These are phyloP conservation scores for Chesias legatella DNA, from an alignment of 2,888 invertebrate species.

Conservation along the genomic window DNA sequence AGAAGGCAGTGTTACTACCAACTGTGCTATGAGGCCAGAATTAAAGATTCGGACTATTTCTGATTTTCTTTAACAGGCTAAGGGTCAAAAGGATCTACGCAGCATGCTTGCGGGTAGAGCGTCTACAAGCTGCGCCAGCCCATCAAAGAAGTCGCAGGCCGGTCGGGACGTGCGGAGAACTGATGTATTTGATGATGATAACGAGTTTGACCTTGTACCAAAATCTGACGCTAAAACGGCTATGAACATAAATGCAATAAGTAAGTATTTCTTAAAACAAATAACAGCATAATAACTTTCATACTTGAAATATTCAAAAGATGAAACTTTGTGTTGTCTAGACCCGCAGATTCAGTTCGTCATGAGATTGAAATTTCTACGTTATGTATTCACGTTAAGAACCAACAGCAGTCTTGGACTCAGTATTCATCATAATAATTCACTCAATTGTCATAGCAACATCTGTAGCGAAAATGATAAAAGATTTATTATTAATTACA, in stretches of 20 bases:
- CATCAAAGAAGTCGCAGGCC: conserved; percentile 19
- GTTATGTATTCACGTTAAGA: no score
- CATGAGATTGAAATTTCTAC: no score
- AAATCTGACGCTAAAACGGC: conserved; percentile 4
- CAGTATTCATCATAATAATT: no score
- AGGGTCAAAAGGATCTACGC: conserved; percentile 65
- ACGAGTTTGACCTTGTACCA: not conserved
- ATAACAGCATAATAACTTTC: no score
- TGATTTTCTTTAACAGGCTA: not conserved
- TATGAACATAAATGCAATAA: conserved; percentile 7
- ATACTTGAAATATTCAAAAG: no score
- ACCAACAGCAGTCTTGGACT: no score
- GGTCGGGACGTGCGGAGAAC: conserved; percentile 6
- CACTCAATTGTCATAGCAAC: no score
- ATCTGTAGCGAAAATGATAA: not conserved
- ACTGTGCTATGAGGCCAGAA: no score
- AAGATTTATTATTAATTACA: conserved; percentile 25
- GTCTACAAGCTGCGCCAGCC: conserved; percentile 37
- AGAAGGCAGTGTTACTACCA: no score
- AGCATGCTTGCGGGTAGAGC: conserved; percentile 49
- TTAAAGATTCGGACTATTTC: no score
- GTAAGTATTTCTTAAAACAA: conserved; percentile 1
- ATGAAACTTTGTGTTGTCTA: no score
- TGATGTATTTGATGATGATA: conserved; percentile 11
- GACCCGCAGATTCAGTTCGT: no score